Percentiles rank a stretch among this genome's conserved stretches.
These are phyloP conservation scores for Ophthalmotilapia sp. DNA, from an alignment of 2,113 vertebrate genomes.

Conservation along the genomic window DNA sequence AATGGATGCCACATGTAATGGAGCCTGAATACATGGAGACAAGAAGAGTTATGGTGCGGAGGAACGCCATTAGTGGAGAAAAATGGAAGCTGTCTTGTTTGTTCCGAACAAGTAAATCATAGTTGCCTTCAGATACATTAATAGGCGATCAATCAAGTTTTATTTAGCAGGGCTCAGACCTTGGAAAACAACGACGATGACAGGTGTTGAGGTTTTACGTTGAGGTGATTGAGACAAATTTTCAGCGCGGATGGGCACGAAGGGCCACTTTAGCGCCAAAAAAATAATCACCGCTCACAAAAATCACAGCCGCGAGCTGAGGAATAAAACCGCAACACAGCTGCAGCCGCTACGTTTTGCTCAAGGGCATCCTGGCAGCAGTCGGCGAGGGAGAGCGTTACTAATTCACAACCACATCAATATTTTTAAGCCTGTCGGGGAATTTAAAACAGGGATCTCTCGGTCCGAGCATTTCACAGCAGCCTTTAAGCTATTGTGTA, in stretches of 20 bases:
- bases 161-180: conserved; percentile 42
- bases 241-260: not conserved
- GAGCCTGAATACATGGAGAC: conserved; percentile 44
- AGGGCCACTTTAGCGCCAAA: not conserved
- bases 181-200: conserved; percentile 14
- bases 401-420: not conserved
- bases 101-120: conserved; percentile 63
- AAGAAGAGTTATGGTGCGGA: conserved; percentile 54
- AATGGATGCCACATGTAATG: conserved; percentile 50
- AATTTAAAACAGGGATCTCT: not conserved
- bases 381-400: not conserved
- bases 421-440: not conserved
- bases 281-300: not conserved
- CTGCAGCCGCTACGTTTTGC: not conserved
- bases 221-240: conserved; percentile 33
- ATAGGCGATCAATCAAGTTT: conserved; percentile 67
- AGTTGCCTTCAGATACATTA: conserved; percentile 54
- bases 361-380: conserved; percentile 1
- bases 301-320: not conserved
- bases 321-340: not conserved
- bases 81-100: conserved; percentile 65
- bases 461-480: not conserved
- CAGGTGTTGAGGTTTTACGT: conserved; percentile 13
- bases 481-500: not conserved
- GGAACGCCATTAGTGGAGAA: conserved; percentile 63